Evolutionary conservation across 1,140 invertebrate species (phyloP).

Genomic region (Macrobrachium nipponense): DNA sequence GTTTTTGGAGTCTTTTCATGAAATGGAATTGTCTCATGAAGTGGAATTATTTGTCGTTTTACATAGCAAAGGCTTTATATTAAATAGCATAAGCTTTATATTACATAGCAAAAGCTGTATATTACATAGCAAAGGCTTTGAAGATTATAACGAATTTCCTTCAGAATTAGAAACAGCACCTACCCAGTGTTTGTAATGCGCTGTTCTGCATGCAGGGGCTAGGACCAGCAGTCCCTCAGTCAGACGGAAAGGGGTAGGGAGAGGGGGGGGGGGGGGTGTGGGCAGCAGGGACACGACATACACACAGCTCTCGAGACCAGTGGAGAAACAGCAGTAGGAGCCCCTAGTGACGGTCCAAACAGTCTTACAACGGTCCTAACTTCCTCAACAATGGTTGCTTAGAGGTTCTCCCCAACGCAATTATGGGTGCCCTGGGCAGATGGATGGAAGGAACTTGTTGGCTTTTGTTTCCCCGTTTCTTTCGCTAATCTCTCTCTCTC

Average conservation of each 20-base stretch:
- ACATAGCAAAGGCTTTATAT: too few species aligned
- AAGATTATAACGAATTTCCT: too few species aligned
- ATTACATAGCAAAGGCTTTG: too few species aligned
- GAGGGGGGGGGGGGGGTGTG: too few species aligned
- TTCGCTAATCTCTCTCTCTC: conserved; percentile 9
- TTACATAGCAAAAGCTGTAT: too few species aligned
- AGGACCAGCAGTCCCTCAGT: not conserved
- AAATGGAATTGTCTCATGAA: too few species aligned
- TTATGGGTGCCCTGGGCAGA: conserved; percentile 44
- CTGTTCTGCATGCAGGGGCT: conserved; percentile 22
- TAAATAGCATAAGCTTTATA: too few species aligned
- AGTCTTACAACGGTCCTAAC: conserved; percentile 28
- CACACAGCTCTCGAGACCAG: not conserved
- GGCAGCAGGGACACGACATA: not conserved
- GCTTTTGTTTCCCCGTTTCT: conserved; percentile 15
- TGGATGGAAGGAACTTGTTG: conserved; percentile 10
- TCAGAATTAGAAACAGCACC: too few species aligned
- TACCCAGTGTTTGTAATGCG: not conserved
- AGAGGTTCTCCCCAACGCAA: conserved; percentile 38
- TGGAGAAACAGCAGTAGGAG: conserved; percentile 3
- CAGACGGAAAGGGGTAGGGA: not conserved
- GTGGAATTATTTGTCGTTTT: too few species aligned
- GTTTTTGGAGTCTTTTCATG: too few species aligned
- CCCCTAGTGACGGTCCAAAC: conserved; percentile 34
- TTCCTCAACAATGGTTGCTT: conserved; percentile 37